Base-by-base conservation (phyloP, 92 coral and sea anemone species). In the Porites rus region DNA sequence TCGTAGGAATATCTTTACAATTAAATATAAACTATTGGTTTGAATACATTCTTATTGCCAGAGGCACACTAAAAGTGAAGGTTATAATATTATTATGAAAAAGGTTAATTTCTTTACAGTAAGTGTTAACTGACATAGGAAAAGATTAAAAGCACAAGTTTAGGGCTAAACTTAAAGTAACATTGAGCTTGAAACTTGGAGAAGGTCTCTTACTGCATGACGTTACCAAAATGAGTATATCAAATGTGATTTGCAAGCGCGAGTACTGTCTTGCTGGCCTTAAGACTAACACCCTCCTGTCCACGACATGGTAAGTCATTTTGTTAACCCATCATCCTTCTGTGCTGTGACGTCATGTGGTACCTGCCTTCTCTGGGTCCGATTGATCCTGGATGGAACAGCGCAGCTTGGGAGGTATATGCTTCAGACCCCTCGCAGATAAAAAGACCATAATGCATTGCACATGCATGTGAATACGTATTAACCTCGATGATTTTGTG, bases 371-470 rank as follows among this genome's bases (percentile, higher is more conserved):
- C 87, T 83, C 87, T 83, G 87, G 80, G 87, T 74, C 74, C 63
- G 80, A 38, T 38, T 38, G 46, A 50, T 83, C 63, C 79, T 53
- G 87, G 87, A 83, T 73, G 87, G 87, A 83, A 83, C 87, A 83
- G 87, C 51, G 73, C 87, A 83, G 74, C 87, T 83, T 51, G 80
- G 79, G 68, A 73, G 46, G 79, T 64, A 8, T 64, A 79, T 65
- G 88, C 83, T 65, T 46, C 88, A 85, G 88, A 85, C 88, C 84
- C 84, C 77, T 85, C 88, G 83, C 88, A 53, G 66, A 80, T 8
- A 65, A 76, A 85, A 72, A 19, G 59, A 53, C 63, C 51, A n/a
- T 60, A 73, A 21, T 71, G 12, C 18, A 25, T 38, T 80, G 75
- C 71, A 53, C 69, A 61, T 31, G 79, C 52, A 21, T 64, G 6